phyloP scores from a whole-genome alignment of 2,113 vertebrate genomes.

The Pomatorhinus ruficollis region DNA sequence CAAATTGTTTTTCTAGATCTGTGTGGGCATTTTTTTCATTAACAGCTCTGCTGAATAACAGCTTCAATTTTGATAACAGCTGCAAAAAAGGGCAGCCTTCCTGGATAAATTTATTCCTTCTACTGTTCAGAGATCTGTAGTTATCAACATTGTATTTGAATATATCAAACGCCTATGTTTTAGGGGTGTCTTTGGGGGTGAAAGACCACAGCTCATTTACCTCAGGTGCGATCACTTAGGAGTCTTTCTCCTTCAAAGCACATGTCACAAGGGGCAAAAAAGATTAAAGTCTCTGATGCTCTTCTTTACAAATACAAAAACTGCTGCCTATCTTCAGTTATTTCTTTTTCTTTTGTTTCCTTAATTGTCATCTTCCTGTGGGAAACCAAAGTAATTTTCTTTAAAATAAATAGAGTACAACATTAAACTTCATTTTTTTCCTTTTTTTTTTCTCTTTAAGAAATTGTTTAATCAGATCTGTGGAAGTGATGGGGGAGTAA shows the following conservation, averaged over 20 bases:
- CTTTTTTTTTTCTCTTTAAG: background rate
- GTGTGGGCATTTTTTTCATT: background rate
- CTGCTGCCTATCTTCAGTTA: background rate
- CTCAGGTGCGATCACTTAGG: background rate
- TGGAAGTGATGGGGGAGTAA: background rate
- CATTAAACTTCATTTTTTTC: background rate
- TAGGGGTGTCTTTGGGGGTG: background rate
- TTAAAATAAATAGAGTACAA: background rate
- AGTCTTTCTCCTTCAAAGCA: background rate
- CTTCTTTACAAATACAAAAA: background rate
- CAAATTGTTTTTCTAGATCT: background rate
- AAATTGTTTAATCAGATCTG: constrained; percentile 4
- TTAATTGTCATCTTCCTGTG: background rate
- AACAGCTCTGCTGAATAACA: background rate
- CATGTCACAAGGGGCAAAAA: background rate
- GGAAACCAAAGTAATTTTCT: constrained; percentile 27
- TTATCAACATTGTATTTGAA: background rate
- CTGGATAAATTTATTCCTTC: background rate
- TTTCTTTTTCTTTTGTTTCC: background rate
- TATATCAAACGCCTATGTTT: background rate
- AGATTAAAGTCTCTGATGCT: background rate
- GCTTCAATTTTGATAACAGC: background rate
- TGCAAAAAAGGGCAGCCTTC: background rate
- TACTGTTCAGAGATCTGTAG: background rate
- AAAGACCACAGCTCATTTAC: background rate